phyloP scores from a whole-genome alignment of 2,888 invertebrate species.

The Phortica magna region DNA sequence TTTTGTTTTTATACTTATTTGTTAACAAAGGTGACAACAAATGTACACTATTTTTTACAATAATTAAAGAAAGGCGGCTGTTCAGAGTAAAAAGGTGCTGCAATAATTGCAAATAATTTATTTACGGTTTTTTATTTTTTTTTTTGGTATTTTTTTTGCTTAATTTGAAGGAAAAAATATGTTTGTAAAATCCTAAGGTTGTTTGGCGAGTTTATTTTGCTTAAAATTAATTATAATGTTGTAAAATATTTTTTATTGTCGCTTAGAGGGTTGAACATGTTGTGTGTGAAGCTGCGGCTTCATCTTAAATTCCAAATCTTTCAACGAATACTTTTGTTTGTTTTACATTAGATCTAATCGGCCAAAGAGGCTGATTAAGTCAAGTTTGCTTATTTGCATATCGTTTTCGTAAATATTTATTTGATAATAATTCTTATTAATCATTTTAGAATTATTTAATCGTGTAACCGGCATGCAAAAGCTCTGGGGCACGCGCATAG shows the following conservation, averaged over 20 bases:
- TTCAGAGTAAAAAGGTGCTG: neutral
- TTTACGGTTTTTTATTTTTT: slow-evolving; percentile 37
- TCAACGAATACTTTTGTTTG: no score
- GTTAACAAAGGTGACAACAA: slow-evolving; percentile 21
- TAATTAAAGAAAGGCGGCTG: neutral
- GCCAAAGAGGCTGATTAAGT: neutral
- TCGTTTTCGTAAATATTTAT: neutral
- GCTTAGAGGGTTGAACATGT: neutral
- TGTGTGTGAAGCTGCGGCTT: no score
- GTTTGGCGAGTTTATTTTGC: neutral
- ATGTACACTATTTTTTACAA: slow-evolving; percentile 38
- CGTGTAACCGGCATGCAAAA: slow-evolving; percentile 79
- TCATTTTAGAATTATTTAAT: slow-evolving; percentile 79
- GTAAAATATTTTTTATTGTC: no score
- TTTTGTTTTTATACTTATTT: slow-evolving; percentile 2
- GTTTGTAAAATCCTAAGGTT: neutral
- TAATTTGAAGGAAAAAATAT: neutral
- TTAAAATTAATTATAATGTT: neutral
- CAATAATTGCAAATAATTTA: slow-evolving; percentile 27
- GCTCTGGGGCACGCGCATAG: slow-evolving; percentile 79
- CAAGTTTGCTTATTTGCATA: neutral
- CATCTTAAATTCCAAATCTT: no score
- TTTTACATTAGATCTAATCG: no score
- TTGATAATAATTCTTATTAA: neutral
- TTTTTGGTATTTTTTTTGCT: slow-evolving; percentile 25